A percentile compares a stretch with the other conserved stretches of the same genome.
These are phyloP conservation scores for Lontra canadensis DNA, from an alignment of 2,113 vertebrate species.

Conservation along the genomic window DNA sequence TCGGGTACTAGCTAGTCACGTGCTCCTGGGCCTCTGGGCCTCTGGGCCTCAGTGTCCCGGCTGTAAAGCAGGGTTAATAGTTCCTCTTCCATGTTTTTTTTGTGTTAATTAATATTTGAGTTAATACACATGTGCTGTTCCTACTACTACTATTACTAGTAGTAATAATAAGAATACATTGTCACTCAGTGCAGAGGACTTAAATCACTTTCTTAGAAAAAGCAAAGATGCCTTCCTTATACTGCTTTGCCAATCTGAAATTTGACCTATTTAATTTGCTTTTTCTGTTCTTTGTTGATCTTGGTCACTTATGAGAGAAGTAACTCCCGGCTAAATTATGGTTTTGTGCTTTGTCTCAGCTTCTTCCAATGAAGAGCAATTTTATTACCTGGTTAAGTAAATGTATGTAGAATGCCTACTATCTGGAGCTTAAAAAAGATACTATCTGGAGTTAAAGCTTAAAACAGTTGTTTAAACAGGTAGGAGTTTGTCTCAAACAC, in stretches of 20 bases:
- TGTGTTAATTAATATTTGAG: background rate
- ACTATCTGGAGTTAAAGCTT: background rate
- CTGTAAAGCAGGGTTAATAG: background rate
- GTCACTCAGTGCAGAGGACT: background rate
- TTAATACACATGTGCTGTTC: background rate
- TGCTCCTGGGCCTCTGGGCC: background rate
- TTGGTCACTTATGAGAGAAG: background rate
- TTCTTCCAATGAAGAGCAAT: background rate
- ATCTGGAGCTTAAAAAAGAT: background rate
- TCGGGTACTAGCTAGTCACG: background rate
- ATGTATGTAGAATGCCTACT: background rate
- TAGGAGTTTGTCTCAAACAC: background rate
- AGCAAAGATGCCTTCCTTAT: conserved; percentile 29
- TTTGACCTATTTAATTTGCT: background rate
- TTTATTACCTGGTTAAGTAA: background rate
- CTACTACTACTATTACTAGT: background rate
- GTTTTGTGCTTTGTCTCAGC: background rate
- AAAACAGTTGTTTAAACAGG: background rate
- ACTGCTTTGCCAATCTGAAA: conserved; percentile 14
- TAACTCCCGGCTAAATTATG: background rate
- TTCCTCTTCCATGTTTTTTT: background rate
- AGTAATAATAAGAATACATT: background rate
- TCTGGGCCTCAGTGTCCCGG: background rate
- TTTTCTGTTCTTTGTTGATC: conserved; percentile 8
- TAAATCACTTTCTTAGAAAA: conserved; percentile 14